Conservation (phyloP, 2,888 invertebrate species). For the Lepidocyrtoides sp. region DNA sequence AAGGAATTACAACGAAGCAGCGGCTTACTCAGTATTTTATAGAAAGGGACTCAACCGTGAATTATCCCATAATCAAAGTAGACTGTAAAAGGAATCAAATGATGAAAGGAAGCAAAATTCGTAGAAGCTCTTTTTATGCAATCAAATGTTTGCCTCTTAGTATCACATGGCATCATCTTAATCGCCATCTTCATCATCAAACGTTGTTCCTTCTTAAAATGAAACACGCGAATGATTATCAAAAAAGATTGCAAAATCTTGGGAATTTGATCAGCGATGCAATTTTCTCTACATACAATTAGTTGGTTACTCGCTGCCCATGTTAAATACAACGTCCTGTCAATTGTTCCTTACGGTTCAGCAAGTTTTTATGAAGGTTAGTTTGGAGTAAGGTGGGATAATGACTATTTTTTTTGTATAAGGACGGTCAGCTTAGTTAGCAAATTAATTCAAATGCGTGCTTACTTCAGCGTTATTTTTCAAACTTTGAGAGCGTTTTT, state of each 20-base stretch:
- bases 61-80: conserved; percentile 14
- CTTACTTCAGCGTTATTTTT: too few species aligned
- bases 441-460: too few species aligned
- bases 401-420: too few species aligned
- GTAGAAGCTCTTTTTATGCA: background rate
- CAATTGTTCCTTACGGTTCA: background rate
- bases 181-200: conserved; percentile 3
- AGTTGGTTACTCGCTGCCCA: background rate
- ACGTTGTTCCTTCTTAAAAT: conserved; percentile 8
- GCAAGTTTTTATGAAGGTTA: background rate
- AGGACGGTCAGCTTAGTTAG: too few species aligned
- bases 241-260: conserved; percentile 29
- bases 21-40: background rate
- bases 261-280: background rate
- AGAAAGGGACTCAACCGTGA: conserved; percentile 49
- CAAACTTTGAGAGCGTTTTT: too few species aligned
- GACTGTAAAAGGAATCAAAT: background rate
- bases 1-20: conserved; percentile 19
- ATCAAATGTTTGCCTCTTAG: background rate
- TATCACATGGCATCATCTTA: background rate
- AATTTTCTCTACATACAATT: conserved; percentile 2
- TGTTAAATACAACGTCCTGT: background rate
- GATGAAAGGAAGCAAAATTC: background rate
- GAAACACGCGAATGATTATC: conserved; percentile 18
- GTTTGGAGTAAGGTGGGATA: background rate